Conservation (phyloP, 2,113 vertebrate genomes). For the Zeus faber region DNA sequence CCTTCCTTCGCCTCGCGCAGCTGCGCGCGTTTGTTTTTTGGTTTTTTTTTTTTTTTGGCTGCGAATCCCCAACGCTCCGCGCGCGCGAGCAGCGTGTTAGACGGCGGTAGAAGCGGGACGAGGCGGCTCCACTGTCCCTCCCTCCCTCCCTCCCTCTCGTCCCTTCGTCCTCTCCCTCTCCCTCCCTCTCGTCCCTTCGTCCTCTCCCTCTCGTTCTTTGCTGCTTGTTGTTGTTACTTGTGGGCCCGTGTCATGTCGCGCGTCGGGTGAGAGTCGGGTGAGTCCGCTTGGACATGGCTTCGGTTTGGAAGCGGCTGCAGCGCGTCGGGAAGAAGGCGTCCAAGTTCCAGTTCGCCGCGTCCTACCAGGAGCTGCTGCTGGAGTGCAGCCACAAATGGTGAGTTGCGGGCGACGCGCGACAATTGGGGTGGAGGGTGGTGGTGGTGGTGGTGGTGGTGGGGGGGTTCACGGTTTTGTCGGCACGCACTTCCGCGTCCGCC, state of each 20-base stretch:
- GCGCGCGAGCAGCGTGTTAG: no score
- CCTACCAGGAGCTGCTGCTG: slow-evolving; percentile 81
- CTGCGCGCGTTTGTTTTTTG: no score
- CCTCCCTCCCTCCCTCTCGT: neutral
- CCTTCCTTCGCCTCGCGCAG: no score
- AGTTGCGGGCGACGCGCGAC: slow-evolving; percentile 41
- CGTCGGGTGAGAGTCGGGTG: neutral
- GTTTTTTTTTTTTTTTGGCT: no score
- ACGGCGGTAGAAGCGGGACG: no score
- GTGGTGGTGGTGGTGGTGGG: neutral
- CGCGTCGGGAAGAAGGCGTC: slow-evolving; percentile 84
- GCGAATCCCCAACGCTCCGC: no score
- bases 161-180: neutral
- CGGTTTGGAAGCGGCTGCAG: slow-evolving; percentile 92
- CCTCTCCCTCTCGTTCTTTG: neutral
- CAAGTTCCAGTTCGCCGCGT: slow-evolving; percentile 88
- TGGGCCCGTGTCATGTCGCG: no score
- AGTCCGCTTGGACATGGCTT: slow-evolving; percentile 73
- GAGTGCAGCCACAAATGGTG: slow-evolving; percentile 87
- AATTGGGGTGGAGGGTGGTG: neutral
- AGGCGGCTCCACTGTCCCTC: neutral
- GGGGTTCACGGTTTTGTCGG: no score
- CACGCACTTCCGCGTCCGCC: no score
- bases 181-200: neutral
- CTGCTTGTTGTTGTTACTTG: no score